These are phyloP conservation scores for Urocyon cinereoargenteus DNA, from an alignment of 2,797 vertebrate species.

Conservation along the genomic window DNA sequence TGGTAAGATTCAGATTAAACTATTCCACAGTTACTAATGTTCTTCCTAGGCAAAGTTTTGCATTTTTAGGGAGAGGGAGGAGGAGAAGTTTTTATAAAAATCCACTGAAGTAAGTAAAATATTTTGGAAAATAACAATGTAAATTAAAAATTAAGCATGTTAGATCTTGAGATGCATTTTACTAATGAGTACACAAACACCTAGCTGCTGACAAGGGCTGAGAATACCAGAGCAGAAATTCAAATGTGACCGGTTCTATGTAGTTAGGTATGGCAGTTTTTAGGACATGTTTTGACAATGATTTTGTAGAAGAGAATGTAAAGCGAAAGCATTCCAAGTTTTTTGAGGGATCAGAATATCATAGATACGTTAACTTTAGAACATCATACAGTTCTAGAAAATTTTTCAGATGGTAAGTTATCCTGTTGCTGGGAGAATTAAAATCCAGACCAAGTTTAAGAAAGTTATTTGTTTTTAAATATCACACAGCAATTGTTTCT, in stretches of 20 bases:
- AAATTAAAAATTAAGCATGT: neutral
- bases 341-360: neutral
- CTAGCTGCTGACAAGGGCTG: neutral
- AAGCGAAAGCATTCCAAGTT: neutral
- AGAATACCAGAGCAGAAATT: neutral
- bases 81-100: conserved; percentile 16
- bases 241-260: neutral
- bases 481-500: neutral
- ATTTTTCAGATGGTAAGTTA: conserved; percentile 13
- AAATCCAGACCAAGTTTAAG: conserved; percentile 19
- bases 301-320: conserved; percentile 21
- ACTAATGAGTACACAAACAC: neutral
- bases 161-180: neutral
- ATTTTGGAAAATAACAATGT: conserved; percentile 47
- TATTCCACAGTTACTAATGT: neutral
- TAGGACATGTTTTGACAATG: conserved; percentile 6
- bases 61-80: neutral
- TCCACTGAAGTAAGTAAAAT: neutral
- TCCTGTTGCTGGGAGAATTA: conserved; percentile 16
- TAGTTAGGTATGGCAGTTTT: neutral
- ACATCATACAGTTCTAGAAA: neutral
- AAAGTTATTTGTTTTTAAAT: conserved; percentile 58
- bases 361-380: conserved; percentile 33
- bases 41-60: neutral
- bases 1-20: conserved; percentile 1